These are phyloP conservation scores for Cotesia congregata DNA, from an alignment of 2,888 invertebrate genomes.

Conservation along the genomic window DNA sequence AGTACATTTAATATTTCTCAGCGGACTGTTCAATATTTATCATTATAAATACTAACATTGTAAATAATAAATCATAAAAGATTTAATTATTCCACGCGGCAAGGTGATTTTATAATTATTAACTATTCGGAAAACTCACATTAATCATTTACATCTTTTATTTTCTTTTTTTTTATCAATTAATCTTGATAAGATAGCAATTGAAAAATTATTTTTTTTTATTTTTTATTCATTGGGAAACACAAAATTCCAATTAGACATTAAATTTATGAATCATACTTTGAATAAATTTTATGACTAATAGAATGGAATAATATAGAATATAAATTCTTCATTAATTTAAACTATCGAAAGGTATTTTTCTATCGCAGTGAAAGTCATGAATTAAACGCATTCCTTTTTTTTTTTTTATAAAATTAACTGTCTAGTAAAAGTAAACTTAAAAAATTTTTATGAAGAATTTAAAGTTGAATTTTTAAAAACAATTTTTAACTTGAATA, in stretches of 20 bases:
- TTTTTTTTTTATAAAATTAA: too few relatives aligned
- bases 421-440: too few relatives aligned
- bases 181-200: neutral
- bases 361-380: too few relatives aligned
- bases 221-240: neutral
- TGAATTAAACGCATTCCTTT: too few relatives aligned
- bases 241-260: neutral
- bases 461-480: too few relatives aligned
- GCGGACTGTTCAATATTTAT: neutral
- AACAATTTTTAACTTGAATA: too few relatives aligned
- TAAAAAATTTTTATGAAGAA: too few relatives aligned
- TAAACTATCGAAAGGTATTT: too few relatives aligned
- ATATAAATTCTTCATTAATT: too few relatives aligned
- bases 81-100: neutral
- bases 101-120: neutral
- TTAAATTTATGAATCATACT: neutral
- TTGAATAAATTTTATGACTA: neutral
- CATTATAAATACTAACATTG: neutral
- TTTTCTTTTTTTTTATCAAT: neutral
- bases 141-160: too few relatives aligned
- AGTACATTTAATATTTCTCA: conserved; percentile 13
- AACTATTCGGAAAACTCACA: too few relatives aligned
- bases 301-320: neutral
- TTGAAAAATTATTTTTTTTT: neutral
- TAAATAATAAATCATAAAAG: neutral